A percentile compares a stretch with the other conserved stretches of the same genome.
phyloP scores from a whole-genome alignment of 2,888 invertebrate species.

The Nymphalis c-album region DNA sequence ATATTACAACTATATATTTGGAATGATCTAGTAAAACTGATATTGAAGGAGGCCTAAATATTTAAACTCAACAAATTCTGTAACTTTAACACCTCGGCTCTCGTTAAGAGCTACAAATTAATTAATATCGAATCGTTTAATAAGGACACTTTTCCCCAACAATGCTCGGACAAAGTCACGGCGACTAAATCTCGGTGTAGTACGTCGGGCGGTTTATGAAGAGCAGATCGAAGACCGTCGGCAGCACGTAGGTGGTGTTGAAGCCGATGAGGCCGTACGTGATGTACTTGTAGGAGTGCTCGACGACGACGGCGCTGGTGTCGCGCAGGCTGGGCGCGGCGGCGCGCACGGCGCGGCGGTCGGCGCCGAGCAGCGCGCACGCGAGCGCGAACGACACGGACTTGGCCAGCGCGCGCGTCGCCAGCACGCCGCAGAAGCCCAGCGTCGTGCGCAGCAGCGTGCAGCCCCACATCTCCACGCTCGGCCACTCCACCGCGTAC shows the following conservation, averaged over 20 bases:
- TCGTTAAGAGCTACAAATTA: neutral
- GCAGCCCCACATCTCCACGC: slow-evolving; percentile 85
- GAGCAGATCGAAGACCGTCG: slow-evolving; percentile 88
- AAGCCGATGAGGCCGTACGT: slow-evolving; percentile 91
- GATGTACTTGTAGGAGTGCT: slow-evolving; percentile 91
- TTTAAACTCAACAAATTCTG: neutral
- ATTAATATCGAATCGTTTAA: neutral
- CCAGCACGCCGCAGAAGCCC: slow-evolving; percentile 88
- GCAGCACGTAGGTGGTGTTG: slow-evolving; percentile 88
- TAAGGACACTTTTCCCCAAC: neutral
- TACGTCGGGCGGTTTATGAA: slow-evolving; percentile 91
- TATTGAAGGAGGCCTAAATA: neutral
- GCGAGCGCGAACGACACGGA: slow-evolving; percentile 85
- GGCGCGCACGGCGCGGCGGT: slow-evolving; percentile 84
- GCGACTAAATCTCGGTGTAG: slow-evolving; percentile 89
- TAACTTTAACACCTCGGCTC: neutral
- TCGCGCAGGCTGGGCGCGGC: slow-evolving; percentile 85
- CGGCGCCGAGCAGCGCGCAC: slow-evolving; percentile 85
- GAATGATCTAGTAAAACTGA: neutral
- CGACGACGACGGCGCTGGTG: slow-evolving; percentile 87
- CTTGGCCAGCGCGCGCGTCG: slow-evolving; percentile 86
- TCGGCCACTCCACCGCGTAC: slow-evolving; percentile 90
- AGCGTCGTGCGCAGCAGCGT: slow-evolving; percentile 86
- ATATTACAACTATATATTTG: neutral
- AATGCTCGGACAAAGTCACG: neutral